Base-by-base conservation (phyloP, 2,113 vertebrate genomes). In the Phylloscopus whistleri region DNA sequence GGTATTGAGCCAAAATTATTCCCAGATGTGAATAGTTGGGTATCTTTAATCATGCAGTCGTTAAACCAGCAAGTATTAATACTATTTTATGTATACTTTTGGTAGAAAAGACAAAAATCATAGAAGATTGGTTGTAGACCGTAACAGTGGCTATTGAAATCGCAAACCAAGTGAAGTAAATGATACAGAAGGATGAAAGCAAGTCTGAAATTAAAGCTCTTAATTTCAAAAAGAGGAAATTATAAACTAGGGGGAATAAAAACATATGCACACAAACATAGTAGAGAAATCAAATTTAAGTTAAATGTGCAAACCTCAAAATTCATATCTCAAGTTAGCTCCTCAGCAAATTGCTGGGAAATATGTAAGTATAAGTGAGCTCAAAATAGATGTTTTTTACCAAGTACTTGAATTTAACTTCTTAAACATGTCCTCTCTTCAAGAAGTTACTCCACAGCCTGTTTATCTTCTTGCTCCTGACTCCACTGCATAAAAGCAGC, bases 151-250 rank as follows among this genome's bases (percentile, higher is more conserved):
- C 43, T 84, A 46, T 51, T 63, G 60, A 93, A 52, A 81, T 52
- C 7, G 18, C 39, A 87, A 91, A 77, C 7, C 1, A 19, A 62
- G 7, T 28, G 41, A 90, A 58, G 67, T 28, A 74, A 90, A 94
- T 80, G 53, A 89, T 62, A 73, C 20, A 23, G 37, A 74, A 86
- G 31, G 16, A 90, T 70, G 73, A 95, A 95, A 74, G 59, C n/a
- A 62, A 62, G 10, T 49, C 26, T 84, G 52, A 84, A 80, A 62
- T 11, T n/a, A 28, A 77, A 35, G 35, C 31, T 73, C 68, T 53
- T 84, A 52, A 87, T 89, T 91, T 89, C 68, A 84, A 91, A 92
- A 79, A 67, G 17, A 62, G 30, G 46, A 93, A 84, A 74, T 77
- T 2, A 70, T 74, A 92, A 91, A 87, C 2, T 9, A 58, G 22